phyloP scores from a whole-genome alignment of 2,888 invertebrate genomes.

The Dryomyza anilis region DNA sequence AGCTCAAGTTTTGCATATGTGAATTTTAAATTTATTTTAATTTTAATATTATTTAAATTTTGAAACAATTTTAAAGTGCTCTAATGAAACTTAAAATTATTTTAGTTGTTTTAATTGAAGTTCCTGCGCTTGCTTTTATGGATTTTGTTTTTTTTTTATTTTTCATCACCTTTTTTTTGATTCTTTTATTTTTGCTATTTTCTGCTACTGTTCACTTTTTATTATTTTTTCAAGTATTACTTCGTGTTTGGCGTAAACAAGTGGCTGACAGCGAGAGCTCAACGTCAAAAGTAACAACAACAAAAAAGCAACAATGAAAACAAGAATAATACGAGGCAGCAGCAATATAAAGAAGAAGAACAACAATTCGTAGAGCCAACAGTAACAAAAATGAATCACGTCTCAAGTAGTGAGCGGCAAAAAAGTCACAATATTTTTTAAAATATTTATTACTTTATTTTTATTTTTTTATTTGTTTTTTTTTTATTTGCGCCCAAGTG shows the following conservation, averaged over 20 bases:
- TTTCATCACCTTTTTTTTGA: not conserved
- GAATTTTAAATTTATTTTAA: too few species aligned
- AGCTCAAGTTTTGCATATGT: too few species aligned
- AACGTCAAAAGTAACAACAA: slow-evolving; percentile 4
- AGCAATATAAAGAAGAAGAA: too few species aligned
- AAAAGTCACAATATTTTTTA: not conserved
- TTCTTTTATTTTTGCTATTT: not conserved
- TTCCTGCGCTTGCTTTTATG: not conserved
- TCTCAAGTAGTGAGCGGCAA: not conserved
- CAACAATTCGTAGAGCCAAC: too few species aligned
- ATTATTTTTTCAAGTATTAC: not conserved
- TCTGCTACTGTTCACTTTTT: not conserved
- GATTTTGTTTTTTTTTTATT: not conserved
- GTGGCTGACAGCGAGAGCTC: not conserved
- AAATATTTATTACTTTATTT: slow-evolving; percentile 1
- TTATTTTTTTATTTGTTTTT: not conserved
- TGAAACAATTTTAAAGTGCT: too few species aligned
- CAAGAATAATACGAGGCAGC: too few species aligned
- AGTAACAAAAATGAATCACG: slow-evolving; percentile 11
- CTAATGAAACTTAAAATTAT: too few species aligned
- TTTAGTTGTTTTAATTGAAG: slow-evolving; percentile 5
- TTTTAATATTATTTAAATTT: too few species aligned
- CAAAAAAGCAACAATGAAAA: too few species aligned
- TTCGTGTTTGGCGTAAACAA: slow-evolving; percentile 5
- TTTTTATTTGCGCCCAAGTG: not conserved